A percentile compares a stretch with the other conserved stretches of the same genome.
These are phyloP conservation scores for Plecotus auritus DNA, from an alignment of 2,113 vertebrate species.

Conservation along the genomic window DNA sequence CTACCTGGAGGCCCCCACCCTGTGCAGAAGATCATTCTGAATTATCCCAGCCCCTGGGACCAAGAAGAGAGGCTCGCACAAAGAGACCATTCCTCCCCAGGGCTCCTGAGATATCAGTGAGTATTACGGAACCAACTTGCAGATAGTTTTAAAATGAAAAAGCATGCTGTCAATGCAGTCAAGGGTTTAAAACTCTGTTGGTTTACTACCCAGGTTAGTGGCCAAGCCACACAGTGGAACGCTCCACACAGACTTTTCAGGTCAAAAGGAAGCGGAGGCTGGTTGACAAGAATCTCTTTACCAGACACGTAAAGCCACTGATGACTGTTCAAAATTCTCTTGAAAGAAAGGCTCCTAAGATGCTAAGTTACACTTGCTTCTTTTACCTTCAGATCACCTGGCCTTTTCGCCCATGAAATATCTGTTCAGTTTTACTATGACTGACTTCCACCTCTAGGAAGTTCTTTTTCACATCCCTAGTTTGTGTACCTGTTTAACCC, in stretches of 20 bases:
- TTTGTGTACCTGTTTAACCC: background rate
- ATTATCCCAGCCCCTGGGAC: conserved; percentile 44
- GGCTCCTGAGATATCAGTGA: conserved; percentile 31
- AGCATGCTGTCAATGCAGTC: background rate
- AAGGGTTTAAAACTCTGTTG: background rate
- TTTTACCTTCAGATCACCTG: background rate
- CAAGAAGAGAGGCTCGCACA: conserved; percentile 46
- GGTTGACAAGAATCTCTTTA: background rate
- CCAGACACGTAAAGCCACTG: background rate
- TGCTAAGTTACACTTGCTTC: background rate
- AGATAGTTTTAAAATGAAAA: background rate
- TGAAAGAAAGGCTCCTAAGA: background rate
- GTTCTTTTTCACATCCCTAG: background rate
- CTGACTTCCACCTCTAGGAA: background rate
- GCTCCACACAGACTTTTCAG: background rate
- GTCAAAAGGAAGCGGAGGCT: background rate
- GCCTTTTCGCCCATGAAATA: background rate
- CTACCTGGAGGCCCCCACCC: conserved; percentile 33
- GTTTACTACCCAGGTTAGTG: background rate
- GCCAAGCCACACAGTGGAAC: background rate
- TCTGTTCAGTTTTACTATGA: conserved; percentile 7
- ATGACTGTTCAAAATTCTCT: background rate
- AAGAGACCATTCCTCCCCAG: conserved; percentile 23
- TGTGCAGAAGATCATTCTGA: conserved; percentile 55
- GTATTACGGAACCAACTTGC: background rate